Conservation (phyloP, 2,888 invertebrate species). For the Phasia obesa region DNA sequence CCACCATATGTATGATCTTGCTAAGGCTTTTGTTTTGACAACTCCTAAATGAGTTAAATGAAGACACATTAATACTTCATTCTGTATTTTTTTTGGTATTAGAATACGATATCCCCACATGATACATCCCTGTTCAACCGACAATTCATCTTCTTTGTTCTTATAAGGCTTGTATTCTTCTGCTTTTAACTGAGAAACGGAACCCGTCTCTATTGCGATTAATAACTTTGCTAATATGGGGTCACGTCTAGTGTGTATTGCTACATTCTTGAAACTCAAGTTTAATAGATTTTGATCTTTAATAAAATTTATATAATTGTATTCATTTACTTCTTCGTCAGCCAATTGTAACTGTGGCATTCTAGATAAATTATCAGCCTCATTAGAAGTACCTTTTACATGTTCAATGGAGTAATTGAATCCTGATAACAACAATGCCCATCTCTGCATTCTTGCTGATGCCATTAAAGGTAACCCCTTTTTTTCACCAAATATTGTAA, state of each 20-base stretch:
- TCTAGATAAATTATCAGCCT: constrained; percentile 43
- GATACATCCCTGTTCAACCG: constrained; percentile 59
- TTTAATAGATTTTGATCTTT: constrained; percentile 15
- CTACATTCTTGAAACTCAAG: constrained; percentile 3
- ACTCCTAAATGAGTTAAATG: constrained; percentile 53
- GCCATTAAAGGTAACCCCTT: constrained; percentile 65
- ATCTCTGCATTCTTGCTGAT: background rate
- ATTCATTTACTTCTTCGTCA: background rate
- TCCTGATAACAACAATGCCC: constrained; percentile 39
- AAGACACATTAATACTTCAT: constrained; percentile 30
- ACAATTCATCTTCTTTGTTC: constrained; percentile 43
- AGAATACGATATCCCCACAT: no score
- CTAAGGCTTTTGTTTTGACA: constrained; percentile 33
- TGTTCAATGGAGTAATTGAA: constrained; percentile 66
- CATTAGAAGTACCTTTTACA: constrained; percentile 51
- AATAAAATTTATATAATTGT: no score
- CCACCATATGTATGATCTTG: no score
- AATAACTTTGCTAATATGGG: constrained; percentile 45
- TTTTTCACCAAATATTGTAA: constrained; percentile 60
- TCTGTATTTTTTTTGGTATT: constrained; percentile 49
- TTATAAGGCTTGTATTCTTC: constrained; percentile 31
- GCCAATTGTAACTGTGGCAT: constrained; percentile 23
- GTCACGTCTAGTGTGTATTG: constrained; percentile 23
- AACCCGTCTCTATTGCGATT: constrained; percentile 27
- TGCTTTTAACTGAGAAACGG: constrained; percentile 16